Base-by-base conservation (phyloP, 2,797 vertebrate genomes). In the Nannoperca australis region DNA sequence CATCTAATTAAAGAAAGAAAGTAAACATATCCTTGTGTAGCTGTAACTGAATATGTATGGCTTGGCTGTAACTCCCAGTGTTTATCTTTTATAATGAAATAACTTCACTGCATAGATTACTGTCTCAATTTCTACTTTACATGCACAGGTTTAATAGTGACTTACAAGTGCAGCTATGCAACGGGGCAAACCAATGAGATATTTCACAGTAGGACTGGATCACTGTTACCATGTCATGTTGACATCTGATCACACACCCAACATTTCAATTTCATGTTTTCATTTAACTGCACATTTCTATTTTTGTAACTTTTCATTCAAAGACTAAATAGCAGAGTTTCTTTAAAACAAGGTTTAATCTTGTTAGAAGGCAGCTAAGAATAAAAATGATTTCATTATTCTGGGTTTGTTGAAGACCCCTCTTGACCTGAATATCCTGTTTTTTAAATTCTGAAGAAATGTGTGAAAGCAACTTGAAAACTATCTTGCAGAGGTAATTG, bases 31-130 rank as follows among this genome's bases (percentile, higher is more conserved):
- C 10, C 3, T 51, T n/a, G 12, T 61, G 63, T 3, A 61, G 9
- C 12, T 27, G 45, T 54, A 38, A 44, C 34, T 51, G 51, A 47
- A 49, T 73, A 24, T 69, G 53, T 64, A 47, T 45, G 36, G 34
- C 4, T 3, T 10, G 15, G 8, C 13, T 42, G 12, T 40, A 51
- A 49, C n/a, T 60, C 61, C 13, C 53, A 30, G 17, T 64, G 27
- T 34, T 69, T 3, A 18, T 55, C 5, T 5, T 36, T 50, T 22
- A 51, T 7, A 14, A 18, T 15, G 38, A 54, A 32, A 30, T 22
- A 36, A 64, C 22, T 55, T 24, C 11, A 44, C 47, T 17, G 5
- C 3, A 20, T 20, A 34, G 2, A 11, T 24, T 10, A 51, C 12
- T 30, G 32, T 44, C 44, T 51, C 1, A 3, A 4, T 71, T 60